Conservation (phyloP, 2,888 invertebrate genomes). For the Trachelus troglodyta region DNA sequence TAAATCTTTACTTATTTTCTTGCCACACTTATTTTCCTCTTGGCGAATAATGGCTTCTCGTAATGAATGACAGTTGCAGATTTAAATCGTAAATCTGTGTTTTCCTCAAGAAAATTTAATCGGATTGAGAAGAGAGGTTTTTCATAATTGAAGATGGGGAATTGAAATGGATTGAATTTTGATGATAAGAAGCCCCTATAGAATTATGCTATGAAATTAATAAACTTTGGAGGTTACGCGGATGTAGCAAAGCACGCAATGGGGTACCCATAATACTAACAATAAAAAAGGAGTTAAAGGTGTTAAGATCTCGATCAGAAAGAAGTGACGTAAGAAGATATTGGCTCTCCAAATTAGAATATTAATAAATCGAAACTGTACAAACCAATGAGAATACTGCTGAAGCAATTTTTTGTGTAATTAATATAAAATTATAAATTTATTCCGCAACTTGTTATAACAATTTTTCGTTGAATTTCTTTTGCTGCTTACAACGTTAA, state of each 20-base stretch:
- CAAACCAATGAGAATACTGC: neutral
- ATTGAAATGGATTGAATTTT: neutral
- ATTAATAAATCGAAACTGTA: neutral
- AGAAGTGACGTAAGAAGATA: neutral
- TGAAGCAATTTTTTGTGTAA: neutral
- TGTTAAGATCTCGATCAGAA: neutral
- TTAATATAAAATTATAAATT: neutral
- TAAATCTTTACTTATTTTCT: too few relatives aligned
- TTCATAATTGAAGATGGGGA: neutral
- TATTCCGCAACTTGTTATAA: neutral
- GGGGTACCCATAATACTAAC: neutral
- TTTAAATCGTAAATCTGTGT: neutral
- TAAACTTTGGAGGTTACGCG: neutral
- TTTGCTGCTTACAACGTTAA: neutral
- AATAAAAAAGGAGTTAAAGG: neutral
- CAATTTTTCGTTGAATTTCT: neutral
- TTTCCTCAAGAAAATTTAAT: neutral
- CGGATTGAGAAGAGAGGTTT: neutral
- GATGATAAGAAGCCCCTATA: neutral
- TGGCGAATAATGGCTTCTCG: neutral
- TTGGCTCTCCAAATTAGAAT: neutral
- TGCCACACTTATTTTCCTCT: neutral
- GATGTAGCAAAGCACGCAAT: neutral
- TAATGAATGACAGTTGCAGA: neutral
- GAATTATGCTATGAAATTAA: neutral